Base-by-base conservation (phyloP, 2,797 vertebrate genomes). In the Silurus lanzhouensis region DNA sequence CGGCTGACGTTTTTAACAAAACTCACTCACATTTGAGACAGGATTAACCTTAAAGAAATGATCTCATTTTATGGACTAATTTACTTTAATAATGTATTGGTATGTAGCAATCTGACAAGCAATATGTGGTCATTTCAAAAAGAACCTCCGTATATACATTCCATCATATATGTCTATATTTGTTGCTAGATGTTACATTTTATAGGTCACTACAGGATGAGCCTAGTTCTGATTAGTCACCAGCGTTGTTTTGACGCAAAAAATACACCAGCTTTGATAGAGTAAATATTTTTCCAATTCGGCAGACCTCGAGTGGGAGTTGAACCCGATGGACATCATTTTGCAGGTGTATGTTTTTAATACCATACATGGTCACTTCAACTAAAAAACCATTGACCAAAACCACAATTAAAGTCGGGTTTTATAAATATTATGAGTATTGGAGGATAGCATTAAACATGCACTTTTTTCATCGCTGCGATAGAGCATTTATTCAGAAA, bases 371-470 rank as follows among this genome's bases (percentile, higher is more conserved):
- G 91, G 90, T 78, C 76, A 83, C 83, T 48, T 58, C 71, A 76
- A 85, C 87, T 81, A 74, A 88, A 74, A 91, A 88, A 83, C 57
- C 76, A 74, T 85, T 75, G 85, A 91, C 90, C 90, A 90, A 90
- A 89, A 86, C 88, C 85, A 89, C 85, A 88, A 91, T 91, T 91
- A 90, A 88, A 91, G 87, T 87, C 87, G 83, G 83, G 76, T 63
- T 85, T 71, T 68, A 76, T 92, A 92, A 91, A 92, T 92, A 91
- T 92, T 92, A 89, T 90, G 88, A 91, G 84, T 89, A 64, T 71
- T 85, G 66, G 86, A 84, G 84, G 89, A 85, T 82, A 79, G 88
- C 76, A 84, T 90, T 90, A 91, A 92, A 92, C 90, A 92, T 82
- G 70, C 84, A 74, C 82, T 90, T 88, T 90, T 88, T 84, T 81